Conservation (phyloP, 2,797 vertebrate species). For the Sebastes elongatus region DNA sequence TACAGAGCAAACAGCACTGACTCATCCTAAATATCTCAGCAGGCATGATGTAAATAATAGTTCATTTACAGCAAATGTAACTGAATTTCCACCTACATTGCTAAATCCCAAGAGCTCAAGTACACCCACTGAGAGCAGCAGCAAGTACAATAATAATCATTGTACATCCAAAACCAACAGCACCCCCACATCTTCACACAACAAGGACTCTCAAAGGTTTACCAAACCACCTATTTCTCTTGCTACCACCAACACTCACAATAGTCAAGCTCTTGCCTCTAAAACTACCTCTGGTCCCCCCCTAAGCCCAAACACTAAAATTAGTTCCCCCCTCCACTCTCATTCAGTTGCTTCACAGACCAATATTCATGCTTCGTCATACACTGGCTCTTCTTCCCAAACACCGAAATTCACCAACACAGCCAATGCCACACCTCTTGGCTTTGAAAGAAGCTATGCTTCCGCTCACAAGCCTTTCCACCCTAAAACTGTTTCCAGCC, state of each 20-base stretch:
- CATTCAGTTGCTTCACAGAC: conserved; percentile 17
- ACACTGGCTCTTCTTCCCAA: conserved; percentile 4
- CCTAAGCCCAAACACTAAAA: conserved; percentile 15
- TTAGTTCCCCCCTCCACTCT: conserved; percentile 3
- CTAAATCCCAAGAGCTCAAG: conserved; percentile 33
- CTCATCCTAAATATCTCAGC: conserved; percentile 22
- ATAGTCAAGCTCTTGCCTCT: conserved; percentile 1
- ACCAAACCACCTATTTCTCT: conserved; percentile 12
- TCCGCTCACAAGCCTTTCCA: conserved; percentile 39
- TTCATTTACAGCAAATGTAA: conserved; percentile 25
- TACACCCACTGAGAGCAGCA: conserved; percentile 40
- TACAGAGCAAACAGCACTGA: conserved; percentile 24
- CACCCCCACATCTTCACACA: conserved; percentile 14
- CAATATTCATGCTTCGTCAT: not conserved
- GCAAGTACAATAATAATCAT: conserved; percentile 30
- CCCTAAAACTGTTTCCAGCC: conserved; percentile 31
- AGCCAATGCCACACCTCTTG: conserved; percentile 38
- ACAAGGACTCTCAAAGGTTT: conserved; percentile 34
- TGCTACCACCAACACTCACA: conserved; percentile 17
- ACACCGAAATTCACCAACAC: conserved; percentile 28
- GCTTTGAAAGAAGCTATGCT: conserved; percentile 65
- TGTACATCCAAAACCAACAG: conserved; percentile 23
- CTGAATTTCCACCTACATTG: conserved; percentile 33
- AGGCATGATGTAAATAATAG: conserved; percentile 26
- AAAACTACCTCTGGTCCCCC: conserved; percentile 11